Evolutionary conservation across 2,113 vertebrate genomes (phyloP), one percentile per base, ranked within the genome.

Genomic region (Ondatra zibethicus): DNA sequence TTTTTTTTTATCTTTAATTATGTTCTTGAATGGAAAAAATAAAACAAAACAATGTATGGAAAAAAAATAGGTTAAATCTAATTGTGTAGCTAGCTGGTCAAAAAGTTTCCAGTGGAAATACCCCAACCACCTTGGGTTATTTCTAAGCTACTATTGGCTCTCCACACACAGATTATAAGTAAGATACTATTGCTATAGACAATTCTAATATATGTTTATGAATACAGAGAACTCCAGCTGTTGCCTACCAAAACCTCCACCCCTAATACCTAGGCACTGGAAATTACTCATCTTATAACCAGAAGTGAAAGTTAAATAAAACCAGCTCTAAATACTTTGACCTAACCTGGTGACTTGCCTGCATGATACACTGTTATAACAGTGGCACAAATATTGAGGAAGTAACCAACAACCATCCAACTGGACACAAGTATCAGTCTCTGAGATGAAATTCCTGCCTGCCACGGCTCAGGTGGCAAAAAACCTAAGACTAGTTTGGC

Each of bases 181-280:
- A 81, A 81, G 4, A n/a, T 58, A 33, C 33, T 58, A n/a, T n/a
- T 36, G 78, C 19, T 55, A 4, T 36, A 17, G 31, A 36, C 8
- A 55, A 36, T 2, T 36, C 50, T 55, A 4, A 55, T 21, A 25
- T 23, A 23, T 55, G 21, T 58, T 21, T n/a, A 25, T 81, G 52
- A 55, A 25, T 55, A 55, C 17, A n/a, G 33, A 58, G 21, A n/a
- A 58, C 52, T 39, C 2, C 4, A 58, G 21, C 5, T n/a, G 52
- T 25, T 81, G 21, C 52, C 52, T 58, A n/a, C n/a, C 10, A 25
- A 58, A 58, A 5, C 1, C 36, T 39, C 14, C 23, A 3, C 3
- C 5, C 1, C 21, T 81, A n/a, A 1, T 13, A 13, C 1, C 0
- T 39, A 58, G 11, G 5, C n/a, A 25, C 9, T 25, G 36, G 36